Evolutionary conservation across 2,797 vertebrate species (phyloP), one percentile per base, ranked within the genome.

Genomic region (Neostethus bicornis): DNA sequence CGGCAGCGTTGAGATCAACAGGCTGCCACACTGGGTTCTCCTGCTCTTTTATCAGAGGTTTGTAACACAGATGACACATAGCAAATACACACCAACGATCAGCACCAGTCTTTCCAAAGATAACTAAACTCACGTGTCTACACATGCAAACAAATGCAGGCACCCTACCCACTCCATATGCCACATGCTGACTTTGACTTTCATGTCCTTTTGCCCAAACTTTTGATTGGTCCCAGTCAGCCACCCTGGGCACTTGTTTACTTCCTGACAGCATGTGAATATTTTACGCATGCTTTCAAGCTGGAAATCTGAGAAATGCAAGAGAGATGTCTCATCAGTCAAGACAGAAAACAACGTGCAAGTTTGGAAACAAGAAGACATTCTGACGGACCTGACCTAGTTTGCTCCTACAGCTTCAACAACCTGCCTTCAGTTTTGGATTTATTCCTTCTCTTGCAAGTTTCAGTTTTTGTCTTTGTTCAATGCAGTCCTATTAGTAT

Each of bases 171-270:
- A 44, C 46, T 55, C 24, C 32, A 46, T 45, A 47, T 9, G n/a
- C 55, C 75, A 52, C 71, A 83, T 31, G 63, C 46, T 50, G 75
- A 67, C 59, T 59, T 11, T 21, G 24, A 44, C 79, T 89, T 87
- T 87, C 74, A 86, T 84, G 71, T 87, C 56, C 59, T 73, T 51
- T 4, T 46, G 46, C 72, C 35, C 51, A 73, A 80, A 74, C 57
- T 66, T 80, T 66, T 83, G 88, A 91, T 88, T 89, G 86, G 86
- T 81, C 80, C 80, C 85, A 85, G 79, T 59, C 82, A 90, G 83
- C 79, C 62, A 63, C 70, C 46, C 61, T 77, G 51, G 76, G 37
- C 16, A 48, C 70, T 90, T 92, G 88, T 90, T 92, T 89, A 87
- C 84, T 78, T 86, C 77, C 75, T 75, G 32, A 61, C 65, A 70